Conservation (phyloP, 2,888 invertebrate genomes). For the Willowsia nigromaculata region DNA sequence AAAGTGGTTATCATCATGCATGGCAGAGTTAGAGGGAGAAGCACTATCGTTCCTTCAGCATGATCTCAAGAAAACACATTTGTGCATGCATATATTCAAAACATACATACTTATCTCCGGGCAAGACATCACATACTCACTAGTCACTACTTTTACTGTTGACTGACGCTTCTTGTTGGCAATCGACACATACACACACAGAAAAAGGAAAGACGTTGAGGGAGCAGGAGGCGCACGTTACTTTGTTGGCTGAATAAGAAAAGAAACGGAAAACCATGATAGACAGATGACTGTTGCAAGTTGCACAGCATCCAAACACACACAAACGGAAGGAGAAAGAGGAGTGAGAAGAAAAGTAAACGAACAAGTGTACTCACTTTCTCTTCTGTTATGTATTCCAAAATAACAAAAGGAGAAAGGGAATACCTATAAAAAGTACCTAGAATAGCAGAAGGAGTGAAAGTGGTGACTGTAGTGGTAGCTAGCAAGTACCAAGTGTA, state of each 20-base stretch:
- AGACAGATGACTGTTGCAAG: slow-evolving; percentile 64
- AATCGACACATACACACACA: slow-evolving; percentile 27
- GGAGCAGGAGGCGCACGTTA: slow-evolving; percentile 24
- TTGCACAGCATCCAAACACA: slow-evolving; percentile 47
- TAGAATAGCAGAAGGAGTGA: neutral
- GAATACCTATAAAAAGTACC: neutral
- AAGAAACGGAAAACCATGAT: slow-evolving; percentile 52
- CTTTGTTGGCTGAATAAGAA: neutral
- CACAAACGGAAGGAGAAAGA: neutral
- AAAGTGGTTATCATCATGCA: slow-evolving; percentile 61
- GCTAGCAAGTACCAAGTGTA: neutral
- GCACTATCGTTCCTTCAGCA: neutral
- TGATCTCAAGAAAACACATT: neutral
- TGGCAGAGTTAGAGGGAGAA: slow-evolving; percentile 13
- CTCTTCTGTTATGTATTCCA: slow-evolving; percentile 10
- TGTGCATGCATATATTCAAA: neutral
- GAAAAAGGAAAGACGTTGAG: neutral
- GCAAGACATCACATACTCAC: neutral
- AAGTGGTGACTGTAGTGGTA: neutral
- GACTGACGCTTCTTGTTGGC: slow-evolving; percentile 47
- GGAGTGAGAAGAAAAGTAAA: slow-evolving; percentile 46
- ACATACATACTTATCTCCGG: slow-evolving; percentile 14
- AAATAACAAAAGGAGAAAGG: slow-evolving; percentile 18
- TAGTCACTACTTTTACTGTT: slow-evolving; percentile 22
- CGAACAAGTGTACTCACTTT: slow-evolving; percentile 32